Conservation (phyloP, 2,888 invertebrate genomes). For the Caprella mutica region DNA sequence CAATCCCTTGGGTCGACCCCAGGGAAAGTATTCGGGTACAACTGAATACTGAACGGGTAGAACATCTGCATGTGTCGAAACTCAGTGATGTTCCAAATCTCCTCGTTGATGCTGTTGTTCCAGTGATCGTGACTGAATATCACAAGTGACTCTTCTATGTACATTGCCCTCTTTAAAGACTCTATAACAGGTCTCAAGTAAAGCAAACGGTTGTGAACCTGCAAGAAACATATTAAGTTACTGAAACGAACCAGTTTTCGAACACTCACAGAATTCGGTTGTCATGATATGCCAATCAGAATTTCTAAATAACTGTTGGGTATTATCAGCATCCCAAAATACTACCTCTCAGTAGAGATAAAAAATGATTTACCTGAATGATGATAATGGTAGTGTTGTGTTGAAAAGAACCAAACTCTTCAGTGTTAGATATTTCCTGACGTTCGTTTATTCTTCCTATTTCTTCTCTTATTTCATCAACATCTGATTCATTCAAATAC, state of each 20-base stretch:
- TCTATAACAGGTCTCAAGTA: slow-evolving; percentile 87
- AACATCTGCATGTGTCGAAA: slow-evolving; percentile 95
- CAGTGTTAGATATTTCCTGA: slow-evolving; percentile 76
- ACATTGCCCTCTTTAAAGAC: slow-evolving; percentile 74
- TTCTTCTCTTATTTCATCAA: slow-evolving; percentile 58
- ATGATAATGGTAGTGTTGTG: slow-evolving; percentile 70
- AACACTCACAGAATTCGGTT: no score
- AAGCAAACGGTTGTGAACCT: slow-evolving; percentile 78
- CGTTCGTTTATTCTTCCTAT: slow-evolving; percentile 64
- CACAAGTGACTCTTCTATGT: slow-evolving; percentile 74
- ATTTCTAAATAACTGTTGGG: no score
- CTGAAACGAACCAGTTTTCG: no score
- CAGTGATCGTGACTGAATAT: slow-evolving; percentile 94
- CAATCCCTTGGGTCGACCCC: slow-evolving; percentile 92
- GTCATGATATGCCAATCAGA: no score
- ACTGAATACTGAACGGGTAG: slow-evolving; percentile 91
- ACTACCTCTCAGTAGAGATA: no score
- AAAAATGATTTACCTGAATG: slow-evolving; percentile 46
- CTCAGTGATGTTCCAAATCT: slow-evolving; percentile 86
- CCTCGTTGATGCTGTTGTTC: slow-evolving; percentile 77
- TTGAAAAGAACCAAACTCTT: slow-evolving; percentile 73
- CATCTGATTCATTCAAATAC: no score
- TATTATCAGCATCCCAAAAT: no score
- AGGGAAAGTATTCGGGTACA: slow-evolving; percentile 81
- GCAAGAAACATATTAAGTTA: not conserved